Evolutionary conservation across 1,140 invertebrate genomes (phyloP).

Genomic region (Aporrectodea caliginosa): DNA sequence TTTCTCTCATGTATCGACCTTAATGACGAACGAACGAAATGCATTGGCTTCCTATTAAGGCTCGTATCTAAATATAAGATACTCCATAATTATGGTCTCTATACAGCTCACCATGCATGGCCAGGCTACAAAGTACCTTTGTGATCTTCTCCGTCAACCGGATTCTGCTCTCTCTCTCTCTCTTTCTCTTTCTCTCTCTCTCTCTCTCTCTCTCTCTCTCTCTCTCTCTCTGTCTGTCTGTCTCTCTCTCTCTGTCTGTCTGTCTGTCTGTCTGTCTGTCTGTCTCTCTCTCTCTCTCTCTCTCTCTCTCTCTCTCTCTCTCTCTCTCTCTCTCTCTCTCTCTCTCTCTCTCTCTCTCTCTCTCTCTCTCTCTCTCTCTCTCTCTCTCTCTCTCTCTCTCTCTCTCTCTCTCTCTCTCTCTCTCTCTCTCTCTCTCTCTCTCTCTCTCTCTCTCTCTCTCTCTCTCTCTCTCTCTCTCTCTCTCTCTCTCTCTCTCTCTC

Average conservation of each 20-base stretch:
- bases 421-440: background rate
- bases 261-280: constrained; percentile 14
- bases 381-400: background rate
- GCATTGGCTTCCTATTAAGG: no score
- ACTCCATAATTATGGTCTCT: no score
- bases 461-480: no score
- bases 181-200: constrained; percentile 31
- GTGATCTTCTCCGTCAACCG: no score
- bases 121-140: no score
- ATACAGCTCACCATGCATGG: no score
- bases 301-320: constrained; percentile 18
- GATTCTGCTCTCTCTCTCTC: constrained; percentile 31
- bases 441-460: no score
- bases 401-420: background rate
- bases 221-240: constrained; percentile 3
- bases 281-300: constrained; percentile 9
- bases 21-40: no score
- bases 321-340: constrained; percentile 25
- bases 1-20: no score
- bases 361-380: constrained; percentile 1
- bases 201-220: constrained; percentile 21
- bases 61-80: no score
- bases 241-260: background rate
- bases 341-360: constrained; percentile 7
- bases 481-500: no score